A percentile compares a stretch with the other conserved stretches of the same genome.
These are phyloP conservation scores for Sebastes dallii DNA, from an alignment of 2,797 vertebrate species.

Conservation along the genomic window DNA sequence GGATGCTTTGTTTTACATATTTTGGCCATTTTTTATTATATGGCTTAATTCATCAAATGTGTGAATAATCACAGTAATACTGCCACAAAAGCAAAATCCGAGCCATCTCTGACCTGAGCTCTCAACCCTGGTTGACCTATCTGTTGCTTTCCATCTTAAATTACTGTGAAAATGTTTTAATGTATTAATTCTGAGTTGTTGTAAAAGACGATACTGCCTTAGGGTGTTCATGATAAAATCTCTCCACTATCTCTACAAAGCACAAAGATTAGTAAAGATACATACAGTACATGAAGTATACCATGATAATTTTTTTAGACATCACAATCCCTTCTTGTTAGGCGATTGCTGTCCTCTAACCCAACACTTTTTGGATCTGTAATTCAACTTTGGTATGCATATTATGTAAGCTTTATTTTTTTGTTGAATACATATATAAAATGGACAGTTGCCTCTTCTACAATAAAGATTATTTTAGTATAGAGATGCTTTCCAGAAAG, in stretches of 20 bases:
- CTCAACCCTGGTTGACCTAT: neutral
- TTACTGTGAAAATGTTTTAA: neutral
- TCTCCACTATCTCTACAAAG: conserved; percentile 37
- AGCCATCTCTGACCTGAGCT: neutral
- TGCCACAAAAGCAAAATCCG: conserved; percentile 11
- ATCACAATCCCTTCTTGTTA: neutral
- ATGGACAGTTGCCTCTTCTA: neutral
- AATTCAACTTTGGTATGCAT: neutral
- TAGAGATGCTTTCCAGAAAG: neutral
- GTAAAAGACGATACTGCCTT: conserved; percentile 16
- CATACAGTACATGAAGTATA: conserved; percentile 41
- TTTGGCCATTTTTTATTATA: neutral
- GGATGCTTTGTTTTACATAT: neutral
- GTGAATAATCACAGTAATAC: conserved; percentile 6
- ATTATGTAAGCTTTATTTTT: neutral
- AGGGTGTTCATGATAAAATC: conserved; percentile 21
- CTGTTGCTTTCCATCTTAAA: neutral
- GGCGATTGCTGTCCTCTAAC: conserved; percentile 2
- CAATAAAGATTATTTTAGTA: neutral
- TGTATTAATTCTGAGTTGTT: neutral
- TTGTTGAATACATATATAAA: neutral
- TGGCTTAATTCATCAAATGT: conserved; percentile 12
- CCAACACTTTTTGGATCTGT: conserved; percentile 10
- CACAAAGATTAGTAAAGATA: conserved; percentile 45
- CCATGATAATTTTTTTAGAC: conserved; percentile 1